A percentile compares a stretch with the other conserved stretches of the same genome.
phyloP scores from a whole-genome alignment of 1,140 invertebrate genomes.

The Ceratosolen solmsi region DNA sequence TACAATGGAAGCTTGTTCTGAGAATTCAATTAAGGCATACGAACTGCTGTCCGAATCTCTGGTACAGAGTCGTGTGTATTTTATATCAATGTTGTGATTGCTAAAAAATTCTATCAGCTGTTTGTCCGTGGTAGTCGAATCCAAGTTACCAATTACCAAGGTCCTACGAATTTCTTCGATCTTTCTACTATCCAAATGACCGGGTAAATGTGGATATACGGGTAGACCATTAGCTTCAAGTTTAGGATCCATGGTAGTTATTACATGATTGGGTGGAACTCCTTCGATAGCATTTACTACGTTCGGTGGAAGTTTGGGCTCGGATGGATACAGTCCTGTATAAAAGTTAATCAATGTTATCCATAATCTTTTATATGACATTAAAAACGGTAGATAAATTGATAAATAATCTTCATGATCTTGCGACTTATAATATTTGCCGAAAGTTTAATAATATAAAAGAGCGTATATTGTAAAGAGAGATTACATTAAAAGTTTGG shows the following conservation, averaged over 20 bases:
- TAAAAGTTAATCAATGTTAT: slow-evolving; percentile 12
- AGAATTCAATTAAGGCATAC: slow-evolving; percentile 94
- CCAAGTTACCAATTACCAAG: slow-evolving; percentile 85
- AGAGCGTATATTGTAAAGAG: no score
- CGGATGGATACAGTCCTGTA: slow-evolving; percentile 81
- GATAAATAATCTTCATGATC: no score
- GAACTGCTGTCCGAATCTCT: slow-evolving; percentile 83
- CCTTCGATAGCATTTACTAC: slow-evolving; percentile 92
- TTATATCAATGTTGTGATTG: slow-evolving; percentile 90
- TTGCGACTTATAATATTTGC: no score
- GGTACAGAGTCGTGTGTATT: slow-evolving; percentile 94
- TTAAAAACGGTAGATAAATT: no score
- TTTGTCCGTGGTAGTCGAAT: slow-evolving; percentile 79
- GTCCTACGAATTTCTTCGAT: slow-evolving; percentile 98
- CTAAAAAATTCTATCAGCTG: slow-evolving; percentile 90
- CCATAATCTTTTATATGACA: neutral
- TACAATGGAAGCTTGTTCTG: slow-evolving; percentile 91
- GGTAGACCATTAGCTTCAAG: slow-evolving; percentile 88
- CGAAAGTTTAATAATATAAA: no score
- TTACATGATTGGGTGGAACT: slow-evolving; percentile 84
- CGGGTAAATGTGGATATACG: slow-evolving; percentile 93
- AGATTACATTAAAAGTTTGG: no score
- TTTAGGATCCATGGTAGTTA: slow-evolving; percentile 93
- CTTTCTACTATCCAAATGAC: slow-evolving; percentile 89
- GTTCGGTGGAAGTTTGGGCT: slow-evolving; percentile 90